Evolutionary conservation across 2,888 invertebrate genomes (phyloP), one percentile per base, ranked within the genome.

Genomic region (Chorisops tibialis): DNA sequence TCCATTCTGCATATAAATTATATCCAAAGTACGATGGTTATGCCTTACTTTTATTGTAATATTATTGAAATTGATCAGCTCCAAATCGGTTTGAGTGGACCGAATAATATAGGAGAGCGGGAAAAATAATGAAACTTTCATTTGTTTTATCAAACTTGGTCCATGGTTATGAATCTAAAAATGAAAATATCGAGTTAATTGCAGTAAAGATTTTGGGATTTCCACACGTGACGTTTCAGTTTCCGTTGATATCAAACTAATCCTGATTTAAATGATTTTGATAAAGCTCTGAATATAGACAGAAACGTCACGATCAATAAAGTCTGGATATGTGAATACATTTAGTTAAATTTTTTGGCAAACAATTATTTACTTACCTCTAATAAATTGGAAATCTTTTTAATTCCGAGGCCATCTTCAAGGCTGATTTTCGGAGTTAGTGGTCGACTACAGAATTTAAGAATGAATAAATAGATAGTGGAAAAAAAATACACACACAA

Each of bases 111-210:
- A 77, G 0, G 76, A 73, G 0, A 77, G 71, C 2, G 78, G 78
- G 62, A 79, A 75, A 22, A 69, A 68, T 21, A 78, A 72, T 3
- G 69, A 67, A 1, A 78, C 65, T 41, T 75, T 72, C 48, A 78
- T 65, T 11, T 70, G 71, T 14, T 74, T 72, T n/a, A 79, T 71
- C 3, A 67, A 72, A 67, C 78, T 79, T 24, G 78, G 78, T 1
- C 78, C 78, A 54, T 73, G 74, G 61, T 78, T 79, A 63, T 73
- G 73, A 54, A 78, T 73, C 72, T 72, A 48, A 35, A 61, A 60
- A 14, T 24, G 6, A 24, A 22, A 49, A 49, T 24, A 19, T 49
- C n/a, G n/a, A 24, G 2, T 51, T 37, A 37, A 37, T 11, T 16
- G 2, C 2, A 41, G 12, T 37, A 37, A 6, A 37, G 6, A 6